Conservation (phyloP, 2,888 invertebrate species). For the Drymonia ruficornis region DNA sequence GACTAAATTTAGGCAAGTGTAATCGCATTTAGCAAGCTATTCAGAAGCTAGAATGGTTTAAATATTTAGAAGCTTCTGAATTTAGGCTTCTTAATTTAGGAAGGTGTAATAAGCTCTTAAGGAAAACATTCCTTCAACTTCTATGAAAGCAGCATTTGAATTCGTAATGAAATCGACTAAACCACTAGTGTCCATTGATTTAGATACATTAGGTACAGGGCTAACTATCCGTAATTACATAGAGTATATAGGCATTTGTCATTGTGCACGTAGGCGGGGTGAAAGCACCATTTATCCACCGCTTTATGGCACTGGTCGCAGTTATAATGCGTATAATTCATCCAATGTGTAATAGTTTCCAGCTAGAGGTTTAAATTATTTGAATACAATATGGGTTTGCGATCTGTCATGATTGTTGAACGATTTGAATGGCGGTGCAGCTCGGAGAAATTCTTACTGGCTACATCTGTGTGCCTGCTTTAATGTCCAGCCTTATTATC, state of each 20-base stretch:
- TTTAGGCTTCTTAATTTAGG: too few species aligned
- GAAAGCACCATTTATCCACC: conserved; percentile 55
- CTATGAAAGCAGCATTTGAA: neutral
- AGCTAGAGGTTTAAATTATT: conserved; percentile 16
- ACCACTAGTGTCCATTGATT: neutral
- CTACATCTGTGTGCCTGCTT: neutral
- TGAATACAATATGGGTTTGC: conserved; percentile 27
- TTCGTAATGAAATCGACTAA: neutral
- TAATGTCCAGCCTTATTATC: neutral
- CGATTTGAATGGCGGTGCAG: conserved; percentile 4
- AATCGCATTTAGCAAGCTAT: too few species aligned
- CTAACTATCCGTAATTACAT: conserved; percentile 29
- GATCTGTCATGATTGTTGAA: conserved; percentile 26
- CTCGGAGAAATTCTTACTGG: conserved; percentile 4
- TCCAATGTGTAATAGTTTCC: conserved; percentile 41
- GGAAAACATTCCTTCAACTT: neutral
- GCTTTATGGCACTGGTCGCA: conserved; percentile 29
- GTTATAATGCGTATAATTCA: conserved; percentile 45
- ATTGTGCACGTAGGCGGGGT: conserved; percentile 55
- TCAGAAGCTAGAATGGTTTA: too few species aligned
- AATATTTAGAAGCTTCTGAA: too few species aligned
- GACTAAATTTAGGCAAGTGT: too few species aligned
- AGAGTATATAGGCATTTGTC: conserved; percentile 55
- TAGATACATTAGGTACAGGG: conserved; percentile 1
- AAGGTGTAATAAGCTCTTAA: too few species aligned